These are phyloP conservation scores for Eudasyphora cyanicolor DNA, from an alignment of 2,888 invertebrate genomes.

Conservation along the genomic window DNA sequence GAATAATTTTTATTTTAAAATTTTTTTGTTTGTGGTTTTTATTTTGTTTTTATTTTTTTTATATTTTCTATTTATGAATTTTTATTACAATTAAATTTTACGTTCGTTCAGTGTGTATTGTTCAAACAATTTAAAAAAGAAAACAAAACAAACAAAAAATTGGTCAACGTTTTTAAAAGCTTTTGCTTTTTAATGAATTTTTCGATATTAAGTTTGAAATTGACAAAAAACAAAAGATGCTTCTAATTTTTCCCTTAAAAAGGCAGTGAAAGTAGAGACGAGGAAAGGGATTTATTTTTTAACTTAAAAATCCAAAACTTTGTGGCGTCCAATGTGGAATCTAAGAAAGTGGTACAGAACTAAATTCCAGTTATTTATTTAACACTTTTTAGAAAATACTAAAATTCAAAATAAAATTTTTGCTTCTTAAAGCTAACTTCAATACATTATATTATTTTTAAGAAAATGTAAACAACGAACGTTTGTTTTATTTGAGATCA, in stretches of 20 bases:
- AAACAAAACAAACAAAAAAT: slow-evolving; percentile 1
- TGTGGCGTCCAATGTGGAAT: no score
- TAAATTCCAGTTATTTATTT: no score
- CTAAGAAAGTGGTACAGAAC: no score
- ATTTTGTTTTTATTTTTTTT: slow-evolving; percentile 32
- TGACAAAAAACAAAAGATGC: neutral
- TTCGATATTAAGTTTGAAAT: neutral
- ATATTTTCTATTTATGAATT: neutral
- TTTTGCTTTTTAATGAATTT: slow-evolving; percentile 21
- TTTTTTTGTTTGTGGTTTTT: neutral
- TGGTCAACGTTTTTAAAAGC: slow-evolving; percentile 14
- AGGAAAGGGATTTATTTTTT: neutral
- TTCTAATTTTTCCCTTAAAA: neutral
- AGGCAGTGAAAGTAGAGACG: neutral
- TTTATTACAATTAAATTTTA: neutral
- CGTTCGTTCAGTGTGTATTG: neutral
- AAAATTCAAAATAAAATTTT: no score
- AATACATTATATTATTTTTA: neutral
- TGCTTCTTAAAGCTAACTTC: no score
- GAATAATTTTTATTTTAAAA: neutral
- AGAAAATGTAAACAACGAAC: neutral
- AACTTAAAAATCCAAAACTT: no score
- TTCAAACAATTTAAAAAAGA: no score
- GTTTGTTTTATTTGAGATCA: neutral
- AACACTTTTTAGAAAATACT: no score